Evolutionary conservation across 2,797 vertebrate species (phyloP).

Genomic region (Acridotheres tristis): DNA sequence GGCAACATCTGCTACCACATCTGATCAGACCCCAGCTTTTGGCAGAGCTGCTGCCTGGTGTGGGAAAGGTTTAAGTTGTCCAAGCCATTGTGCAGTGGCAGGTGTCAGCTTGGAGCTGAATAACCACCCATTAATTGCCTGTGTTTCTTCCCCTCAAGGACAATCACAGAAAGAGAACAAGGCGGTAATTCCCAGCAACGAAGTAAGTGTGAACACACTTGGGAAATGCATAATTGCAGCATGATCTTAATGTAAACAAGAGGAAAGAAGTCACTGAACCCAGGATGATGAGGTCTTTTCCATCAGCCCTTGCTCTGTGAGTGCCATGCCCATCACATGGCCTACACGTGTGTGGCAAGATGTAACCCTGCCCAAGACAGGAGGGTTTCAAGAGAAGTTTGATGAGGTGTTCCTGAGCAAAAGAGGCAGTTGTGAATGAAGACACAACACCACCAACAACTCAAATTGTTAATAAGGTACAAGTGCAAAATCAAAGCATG

Average conservation of each 20-base stretch:
- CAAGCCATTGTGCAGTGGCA: not conserved
- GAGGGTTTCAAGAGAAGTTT: not conserved
- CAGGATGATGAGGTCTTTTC: not conserved
- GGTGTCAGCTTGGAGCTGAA: not conserved
- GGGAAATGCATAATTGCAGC: not conserved
- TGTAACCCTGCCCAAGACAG: not conserved
- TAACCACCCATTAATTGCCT: not conserved
- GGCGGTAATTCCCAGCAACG: not conserved
- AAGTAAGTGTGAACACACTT: not conserved
- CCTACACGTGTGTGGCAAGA: not conserved
- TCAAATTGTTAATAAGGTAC: not conserved
- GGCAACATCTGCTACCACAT: not conserved
- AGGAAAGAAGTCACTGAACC: not conserved
- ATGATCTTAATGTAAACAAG: not conserved
- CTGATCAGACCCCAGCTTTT: not conserved
- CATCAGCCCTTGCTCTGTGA: not conserved
- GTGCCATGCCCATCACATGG: fast-evolving
- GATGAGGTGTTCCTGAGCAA: not conserved
- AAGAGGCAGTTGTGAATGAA: not conserved
- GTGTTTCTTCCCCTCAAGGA: not conserved
- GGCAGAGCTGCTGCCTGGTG: not conserved
- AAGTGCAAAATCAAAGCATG: not conserved
- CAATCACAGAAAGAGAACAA: not conserved
- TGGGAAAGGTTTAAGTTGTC: not conserved
- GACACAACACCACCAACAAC: not conserved